These are phyloP conservation scores for Epizoanthus fatuus DNA, from an alignment of 92 coral and sea anemone genomes.

Conservation along the genomic window DNA sequence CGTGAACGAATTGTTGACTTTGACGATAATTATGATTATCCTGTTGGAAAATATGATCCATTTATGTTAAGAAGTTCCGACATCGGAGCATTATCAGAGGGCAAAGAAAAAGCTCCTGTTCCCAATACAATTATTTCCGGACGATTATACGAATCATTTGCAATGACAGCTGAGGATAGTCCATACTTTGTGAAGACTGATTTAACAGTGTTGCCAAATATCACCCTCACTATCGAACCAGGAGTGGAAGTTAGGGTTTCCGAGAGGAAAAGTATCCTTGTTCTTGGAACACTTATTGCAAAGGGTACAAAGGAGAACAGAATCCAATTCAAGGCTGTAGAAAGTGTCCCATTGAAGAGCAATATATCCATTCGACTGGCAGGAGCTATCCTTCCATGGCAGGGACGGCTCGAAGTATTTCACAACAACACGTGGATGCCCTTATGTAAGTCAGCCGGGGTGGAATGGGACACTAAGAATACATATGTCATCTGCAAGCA, in stretches of 20 bases:
- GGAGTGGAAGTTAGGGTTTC: slow-evolving; percentile 66
- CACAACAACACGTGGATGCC: slow-evolving; percentile 63
- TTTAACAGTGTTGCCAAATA: slow-evolving; percentile 59
- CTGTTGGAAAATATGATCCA: slow-evolving; percentile 60
- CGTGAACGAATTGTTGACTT: slow-evolving; percentile 69
- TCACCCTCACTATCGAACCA: slow-evolving; percentile 69
- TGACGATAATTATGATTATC: slow-evolving; percentile 66
- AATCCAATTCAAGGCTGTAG: slow-evolving; percentile 51
- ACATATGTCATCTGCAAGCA: slow-evolving; percentile 50
- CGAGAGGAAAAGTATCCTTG: slow-evolving; percentile 69
- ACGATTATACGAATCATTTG: slow-evolving; percentile 52
- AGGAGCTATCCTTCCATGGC: slow-evolving; percentile 73
- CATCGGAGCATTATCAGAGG: neutral
- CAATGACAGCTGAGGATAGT: slow-evolving; percentile 54
- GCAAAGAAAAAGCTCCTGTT: slow-evolving; percentile 6
- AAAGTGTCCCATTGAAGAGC: neutral
- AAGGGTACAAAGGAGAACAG: slow-evolving; percentile 57
- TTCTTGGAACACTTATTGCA: slow-evolving; percentile 72
- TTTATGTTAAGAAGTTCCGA: slow-evolving; percentile 41
- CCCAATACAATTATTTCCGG: slow-evolving; percentile 53
- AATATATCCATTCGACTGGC: slow-evolving; percentile 59
- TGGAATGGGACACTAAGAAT: neutral
- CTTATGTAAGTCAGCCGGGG: slow-evolving; percentile 16
- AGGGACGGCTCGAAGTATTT: slow-evolving; percentile 63
- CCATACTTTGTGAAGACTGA: slow-evolving; percentile 74